phyloP scores from a whole-genome alignment of 92 coral and sea anemone genomes.

The Epizoanthus fatuus region DNA sequence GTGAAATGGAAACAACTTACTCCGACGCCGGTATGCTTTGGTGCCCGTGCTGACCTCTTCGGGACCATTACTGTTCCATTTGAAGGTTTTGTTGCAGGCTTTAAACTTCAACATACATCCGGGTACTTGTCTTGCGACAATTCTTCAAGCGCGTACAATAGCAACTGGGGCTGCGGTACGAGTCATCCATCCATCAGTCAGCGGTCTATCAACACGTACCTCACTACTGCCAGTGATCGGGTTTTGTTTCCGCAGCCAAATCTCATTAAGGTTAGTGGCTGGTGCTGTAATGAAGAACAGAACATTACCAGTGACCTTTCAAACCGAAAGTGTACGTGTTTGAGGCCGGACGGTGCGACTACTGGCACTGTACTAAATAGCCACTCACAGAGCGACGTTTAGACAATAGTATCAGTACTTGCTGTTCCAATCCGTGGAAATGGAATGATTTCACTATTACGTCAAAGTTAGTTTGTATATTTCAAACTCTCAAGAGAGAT shows the following conservation, averaged over 20 bases:
- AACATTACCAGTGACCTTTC: no score
- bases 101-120: background rate
- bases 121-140: slow-evolving; percentile 8
- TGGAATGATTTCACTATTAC: no score
- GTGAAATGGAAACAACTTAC: slow-evolving; percentile 10
- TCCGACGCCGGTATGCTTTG: slow-evolving; percentile 22
- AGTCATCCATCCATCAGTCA: background rate
- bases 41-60: slow-evolving; percentile 2
- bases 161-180: slow-evolving; percentile 25
- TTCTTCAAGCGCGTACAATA: background rate
- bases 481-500: no score
- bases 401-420: no score
- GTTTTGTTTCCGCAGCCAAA: slow-evolving; percentile 11
- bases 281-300: no score
- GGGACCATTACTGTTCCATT: background rate
- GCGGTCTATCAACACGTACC: background rate
- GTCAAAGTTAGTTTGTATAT: no score
- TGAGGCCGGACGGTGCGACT: no score
- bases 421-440: no score
- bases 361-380: no score
- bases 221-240: background rate
- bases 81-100: slow-evolving; percentile 27
- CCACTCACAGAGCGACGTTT: no score
- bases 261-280: background rate
- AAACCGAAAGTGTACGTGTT: no score